phyloP scores from a whole-genome alignment of 92 coral and sea anemone species.

The Umimayanthus chanpuru region DNA sequence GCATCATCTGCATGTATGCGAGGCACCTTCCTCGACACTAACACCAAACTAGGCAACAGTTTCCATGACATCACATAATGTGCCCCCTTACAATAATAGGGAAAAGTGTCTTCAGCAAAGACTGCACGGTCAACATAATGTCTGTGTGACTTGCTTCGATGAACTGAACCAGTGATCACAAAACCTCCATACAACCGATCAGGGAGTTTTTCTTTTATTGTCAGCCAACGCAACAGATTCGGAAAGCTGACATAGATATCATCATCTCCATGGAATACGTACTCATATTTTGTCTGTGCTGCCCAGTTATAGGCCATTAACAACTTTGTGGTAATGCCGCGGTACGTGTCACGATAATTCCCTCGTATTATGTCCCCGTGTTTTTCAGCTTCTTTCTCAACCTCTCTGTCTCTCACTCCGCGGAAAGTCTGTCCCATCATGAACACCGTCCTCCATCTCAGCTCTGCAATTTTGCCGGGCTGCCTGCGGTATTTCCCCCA shows the following conservation, averaged over 20 bases:
- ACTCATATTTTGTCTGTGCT: slow-evolving; percentile 53
- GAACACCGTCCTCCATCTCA: slow-evolving; percentile 56
- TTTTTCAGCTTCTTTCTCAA: slow-evolving; percentile 58
- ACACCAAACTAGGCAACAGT: slow-evolving; percentile 69
- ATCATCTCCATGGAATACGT: slow-evolving; percentile 85
- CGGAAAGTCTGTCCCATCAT: slow-evolving; percentile 66
- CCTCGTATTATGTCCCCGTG: slow-evolving; percentile 82
- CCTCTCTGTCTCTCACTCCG: slow-evolving; percentile 41
- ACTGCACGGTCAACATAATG: slow-evolving; percentile 69
- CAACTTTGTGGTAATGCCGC: slow-evolving; percentile 73
- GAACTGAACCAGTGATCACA: slow-evolving; percentile 61
- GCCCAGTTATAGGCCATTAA: slow-evolving; percentile 89
- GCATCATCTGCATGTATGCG: slow-evolving; percentile 83
- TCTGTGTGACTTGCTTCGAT: slow-evolving; percentile 64
- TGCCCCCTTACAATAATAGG: slow-evolving; percentile 84
- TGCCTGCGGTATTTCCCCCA: slow-evolving; percentile 61
- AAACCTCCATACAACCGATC: slow-evolving; percentile 79
- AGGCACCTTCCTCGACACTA: slow-evolving; percentile 53
- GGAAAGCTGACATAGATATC: slow-evolving; percentile 88
- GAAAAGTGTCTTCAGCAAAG: slow-evolving; percentile 65
- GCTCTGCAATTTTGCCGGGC: background rate
- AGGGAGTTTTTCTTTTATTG: slow-evolving; percentile 10
- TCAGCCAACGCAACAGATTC: slow-evolving; percentile 71
- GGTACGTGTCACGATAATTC: slow-evolving; percentile 72
- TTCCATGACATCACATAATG: slow-evolving; percentile 72